Evolutionary conservation across 2,113 vertebrate species (phyloP).

Genomic region (Euleptes europaea): DNA sequence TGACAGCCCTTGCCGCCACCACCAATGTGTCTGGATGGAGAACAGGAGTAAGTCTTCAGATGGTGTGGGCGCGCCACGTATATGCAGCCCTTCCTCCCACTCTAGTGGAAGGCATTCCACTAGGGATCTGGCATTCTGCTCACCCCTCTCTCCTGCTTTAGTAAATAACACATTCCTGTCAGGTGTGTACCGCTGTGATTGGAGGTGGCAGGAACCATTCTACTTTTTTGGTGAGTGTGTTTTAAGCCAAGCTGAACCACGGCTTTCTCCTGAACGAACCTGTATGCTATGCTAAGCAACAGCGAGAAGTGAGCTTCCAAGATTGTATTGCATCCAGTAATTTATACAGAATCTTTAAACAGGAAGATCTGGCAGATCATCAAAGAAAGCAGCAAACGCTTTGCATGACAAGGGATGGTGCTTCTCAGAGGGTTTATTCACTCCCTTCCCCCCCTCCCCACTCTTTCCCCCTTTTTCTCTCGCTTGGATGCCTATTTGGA

Average conservation of each 20-base stretch:
- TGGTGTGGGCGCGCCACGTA: too few relatives aligned
- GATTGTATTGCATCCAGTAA: neutral
- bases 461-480: neutral
- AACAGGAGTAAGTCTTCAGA: too few relatives aligned
- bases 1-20: too few relatives aligned
- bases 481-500: constrained; percentile 38
- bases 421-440: neutral
- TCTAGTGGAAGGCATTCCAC: too few relatives aligned
- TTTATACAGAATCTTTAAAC: constrained; percentile 49
- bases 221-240: constrained; percentile 16
- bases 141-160: neutral
- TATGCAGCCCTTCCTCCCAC: too few relatives aligned
- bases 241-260: neutral
- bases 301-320: constrained; percentile 12
- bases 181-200: neutral
- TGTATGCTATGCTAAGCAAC: neutral
- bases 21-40: too few relatives aligned
- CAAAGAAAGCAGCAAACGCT: constrained; percentile 20
- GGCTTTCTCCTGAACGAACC: constrained; percentile 18
- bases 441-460: fast-evolving
- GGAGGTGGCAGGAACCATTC: too few relatives aligned
- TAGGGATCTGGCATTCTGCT: neutral
- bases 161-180: neutral
- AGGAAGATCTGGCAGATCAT: constrained; percentile 37
- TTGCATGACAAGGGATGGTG: constrained; percentile 28